A percentile compares a stretch with the other conserved stretches of the same genome.
These are phyloP conservation scores for Polyommatus iphigenia DNA, from an alignment of 2,888 invertebrate species.

Conservation along the genomic window DNA sequence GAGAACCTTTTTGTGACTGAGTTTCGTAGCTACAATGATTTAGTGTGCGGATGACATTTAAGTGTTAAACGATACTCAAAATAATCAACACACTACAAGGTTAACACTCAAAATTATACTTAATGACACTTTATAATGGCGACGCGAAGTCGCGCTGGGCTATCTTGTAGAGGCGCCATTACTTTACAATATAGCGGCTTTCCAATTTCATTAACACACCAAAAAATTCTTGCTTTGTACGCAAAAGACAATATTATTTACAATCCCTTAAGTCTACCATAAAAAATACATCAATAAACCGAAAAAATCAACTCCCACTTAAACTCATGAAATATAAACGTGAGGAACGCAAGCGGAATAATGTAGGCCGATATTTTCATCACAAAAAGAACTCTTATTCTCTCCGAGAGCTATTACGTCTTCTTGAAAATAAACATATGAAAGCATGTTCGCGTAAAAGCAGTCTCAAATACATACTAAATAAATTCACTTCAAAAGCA, in stretches of 20 bases:
- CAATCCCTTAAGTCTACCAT: background rate
- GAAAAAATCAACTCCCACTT: conserved; percentile 16
- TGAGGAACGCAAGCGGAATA: background rate
- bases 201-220: no score
- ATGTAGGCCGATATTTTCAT: conserved; percentile 29
- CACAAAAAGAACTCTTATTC: conserved; percentile 31
- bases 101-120: no score
- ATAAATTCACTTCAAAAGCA: conserved; percentile 30
- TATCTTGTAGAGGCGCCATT: no score
- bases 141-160: no score
- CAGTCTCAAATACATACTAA: conserved; percentile 28
- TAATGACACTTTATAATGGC: no score
- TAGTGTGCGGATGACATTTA: no score
- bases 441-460: conserved; percentile 34
- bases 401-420: conserved; percentile 32
- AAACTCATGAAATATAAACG: conserved; percentile 14
- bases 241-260: background rate
- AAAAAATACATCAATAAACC: background rate
- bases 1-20: no score
- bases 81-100: no score
- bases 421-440: conserved; percentile 34
- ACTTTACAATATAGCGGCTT: background rate
- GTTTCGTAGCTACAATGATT: no score
- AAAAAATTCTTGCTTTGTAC: background rate
- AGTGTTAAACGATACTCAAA: no score